Conservation (phyloP, 2,113 vertebrate genomes). For the Orthonyx spaldingii region DNA sequence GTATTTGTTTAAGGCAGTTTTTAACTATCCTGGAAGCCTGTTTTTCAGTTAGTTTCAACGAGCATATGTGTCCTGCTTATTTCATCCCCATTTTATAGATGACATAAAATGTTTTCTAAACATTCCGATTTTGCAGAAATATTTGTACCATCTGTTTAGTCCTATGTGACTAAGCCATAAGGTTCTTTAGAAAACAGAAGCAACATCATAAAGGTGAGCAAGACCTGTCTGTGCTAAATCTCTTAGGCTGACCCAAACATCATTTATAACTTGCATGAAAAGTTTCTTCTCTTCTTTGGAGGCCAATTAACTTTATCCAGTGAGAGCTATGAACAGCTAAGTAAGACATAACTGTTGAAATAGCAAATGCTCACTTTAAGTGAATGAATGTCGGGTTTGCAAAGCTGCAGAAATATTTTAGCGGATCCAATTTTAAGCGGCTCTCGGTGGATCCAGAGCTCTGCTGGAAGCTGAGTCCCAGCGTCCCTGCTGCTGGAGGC, state of each 20-base stretch:
- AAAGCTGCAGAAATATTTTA: neutral
- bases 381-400: neutral
- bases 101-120: neutral
- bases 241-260: neutral
- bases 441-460: neutral
- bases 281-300: neutral
- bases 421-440: accelerated
- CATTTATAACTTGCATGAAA: neutral
- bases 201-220: neutral
- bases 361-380: accelerated
- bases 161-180: neutral
- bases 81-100: neutral
- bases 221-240: neutral
- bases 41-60: neutral
- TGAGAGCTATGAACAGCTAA: neutral
- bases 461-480: neutral
- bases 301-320: neutral
- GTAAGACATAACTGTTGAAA: neutral
- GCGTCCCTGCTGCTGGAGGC: neutral
- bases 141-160: neutral
- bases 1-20: neutral
- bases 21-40: neutral
- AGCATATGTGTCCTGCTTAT: neutral
- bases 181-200: neutral
- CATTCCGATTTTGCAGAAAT: neutral